Percentiles rank a stretch among this genome's conserved stretches.
Evolutionary conservation across 2,797 vertebrate genomes (phyloP).

Genomic region (Pipistrellus kuhlii): DNA sequence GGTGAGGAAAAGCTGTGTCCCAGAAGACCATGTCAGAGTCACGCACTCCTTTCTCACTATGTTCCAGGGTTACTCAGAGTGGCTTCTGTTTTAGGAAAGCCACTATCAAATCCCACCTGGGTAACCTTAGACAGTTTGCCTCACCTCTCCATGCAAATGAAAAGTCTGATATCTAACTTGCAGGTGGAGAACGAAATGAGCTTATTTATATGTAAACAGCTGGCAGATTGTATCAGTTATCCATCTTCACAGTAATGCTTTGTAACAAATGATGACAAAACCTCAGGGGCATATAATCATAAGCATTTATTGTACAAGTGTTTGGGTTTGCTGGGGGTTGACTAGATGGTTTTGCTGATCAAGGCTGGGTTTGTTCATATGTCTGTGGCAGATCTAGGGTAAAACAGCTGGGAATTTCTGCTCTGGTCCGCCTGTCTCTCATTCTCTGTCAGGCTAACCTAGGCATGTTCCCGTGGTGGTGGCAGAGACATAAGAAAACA

Average conservation of each 20-base stretch:
- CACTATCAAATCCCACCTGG: not conserved
- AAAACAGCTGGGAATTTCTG: not conserved
- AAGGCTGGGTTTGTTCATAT: not conserved
- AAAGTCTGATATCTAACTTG: constrained; percentile 26
- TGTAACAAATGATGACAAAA: not conserved
- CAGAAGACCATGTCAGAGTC: constrained; percentile 13
- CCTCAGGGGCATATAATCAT: not conserved
- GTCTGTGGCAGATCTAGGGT: not conserved
- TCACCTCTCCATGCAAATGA: not conserved
- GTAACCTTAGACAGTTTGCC: not conserved
- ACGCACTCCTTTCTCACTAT: not conserved
- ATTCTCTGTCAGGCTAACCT: not conserved
- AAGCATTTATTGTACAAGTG: not conserved
- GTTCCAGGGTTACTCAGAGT: not conserved
- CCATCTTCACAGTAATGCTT: not conserved
- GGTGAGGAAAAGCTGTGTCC: not conserved
- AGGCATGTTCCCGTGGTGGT: not conserved
- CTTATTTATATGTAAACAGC: not conserved
- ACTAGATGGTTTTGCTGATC: not conserved
- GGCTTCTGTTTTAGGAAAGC: not conserved
- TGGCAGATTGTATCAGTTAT: not conserved
- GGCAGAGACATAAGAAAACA: not conserved
- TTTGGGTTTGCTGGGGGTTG: not conserved
- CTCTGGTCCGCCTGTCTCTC: not conserved
- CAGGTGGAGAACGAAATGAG: not conserved